phyloP scores from a whole-genome alignment of 2,797 vertebrate genomes.

The Acridotheres tristis region DNA sequence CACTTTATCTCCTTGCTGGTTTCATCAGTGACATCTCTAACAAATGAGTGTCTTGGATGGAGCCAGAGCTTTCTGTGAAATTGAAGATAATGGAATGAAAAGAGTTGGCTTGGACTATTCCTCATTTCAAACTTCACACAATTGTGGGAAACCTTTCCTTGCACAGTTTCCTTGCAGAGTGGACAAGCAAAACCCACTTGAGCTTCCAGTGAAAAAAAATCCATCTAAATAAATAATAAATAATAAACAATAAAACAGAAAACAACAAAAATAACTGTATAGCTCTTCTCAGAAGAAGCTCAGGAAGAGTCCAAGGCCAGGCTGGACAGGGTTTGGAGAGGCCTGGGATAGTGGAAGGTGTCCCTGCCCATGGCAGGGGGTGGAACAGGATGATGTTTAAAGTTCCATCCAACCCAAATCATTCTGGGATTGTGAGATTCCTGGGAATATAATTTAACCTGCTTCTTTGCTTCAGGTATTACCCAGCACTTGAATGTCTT shows the following conservation, averaged over 20 bases:
- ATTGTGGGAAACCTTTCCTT: not conserved
- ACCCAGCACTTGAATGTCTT: not conserved
- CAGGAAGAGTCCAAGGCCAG: not conserved
- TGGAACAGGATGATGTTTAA: not conserved
- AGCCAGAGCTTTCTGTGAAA: not conserved
- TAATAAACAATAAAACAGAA: not conserved
- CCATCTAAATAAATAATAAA: not conserved
- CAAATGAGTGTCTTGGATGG: not conserved
- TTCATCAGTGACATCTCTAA: not conserved
- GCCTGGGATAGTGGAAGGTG: not conserved
- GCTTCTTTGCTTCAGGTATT: not conserved
- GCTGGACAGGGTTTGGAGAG: not conserved
- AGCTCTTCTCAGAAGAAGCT: not conserved
- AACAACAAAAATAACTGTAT: not conserved
- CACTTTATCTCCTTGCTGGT: not conserved
- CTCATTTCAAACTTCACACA: not conserved
- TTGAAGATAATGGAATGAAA: not conserved
- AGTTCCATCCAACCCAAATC: not conserved
- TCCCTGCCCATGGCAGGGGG: not conserved
- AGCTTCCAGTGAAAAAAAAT: not conserved
- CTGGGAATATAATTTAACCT: not conserved
- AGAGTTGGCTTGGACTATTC: not conserved
- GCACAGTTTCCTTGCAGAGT: accelerated
- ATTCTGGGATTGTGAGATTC: not conserved
- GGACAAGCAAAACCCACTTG: not conserved